Conservation (phyloP, 2,888 invertebrate genomes). For the Myopa testacea region DNA sequence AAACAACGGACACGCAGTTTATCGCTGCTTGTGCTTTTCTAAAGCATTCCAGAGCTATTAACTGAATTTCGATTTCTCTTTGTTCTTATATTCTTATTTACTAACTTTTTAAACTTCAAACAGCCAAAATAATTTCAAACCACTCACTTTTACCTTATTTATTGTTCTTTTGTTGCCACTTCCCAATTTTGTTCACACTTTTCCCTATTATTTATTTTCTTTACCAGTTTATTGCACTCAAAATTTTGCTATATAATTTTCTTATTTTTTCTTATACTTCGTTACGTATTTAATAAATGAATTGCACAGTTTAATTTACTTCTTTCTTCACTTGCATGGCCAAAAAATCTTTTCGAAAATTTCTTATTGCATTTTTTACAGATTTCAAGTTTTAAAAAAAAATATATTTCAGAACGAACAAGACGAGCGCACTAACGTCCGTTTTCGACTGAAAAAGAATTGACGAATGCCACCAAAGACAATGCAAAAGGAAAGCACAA, state of each 20-base stretch:
- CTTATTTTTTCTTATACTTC: not conserved
- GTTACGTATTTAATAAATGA: not conserved
- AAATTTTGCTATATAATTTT: slow-evolving; percentile 27
- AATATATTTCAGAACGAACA: slow-evolving; percentile 10
- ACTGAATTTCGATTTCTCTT: too few relatives aligned
- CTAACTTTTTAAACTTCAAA: too few relatives aligned
- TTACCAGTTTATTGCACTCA: slow-evolving; percentile 13
- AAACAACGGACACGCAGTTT: too few relatives aligned
- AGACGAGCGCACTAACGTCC: slow-evolving; percentile 41
- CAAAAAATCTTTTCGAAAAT: slow-evolving; percentile 10
- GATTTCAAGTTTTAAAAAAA: slow-evolving; percentile 17
- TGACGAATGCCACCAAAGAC: too few relatives aligned
- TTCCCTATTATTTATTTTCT: not conserved
- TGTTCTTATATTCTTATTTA: too few relatives aligned
- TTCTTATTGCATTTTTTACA: slow-evolving; percentile 28
- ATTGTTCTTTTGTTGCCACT: too few relatives aligned
- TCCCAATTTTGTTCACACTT: not conserved
- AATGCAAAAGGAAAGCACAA: too few relatives aligned
- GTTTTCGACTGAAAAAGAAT: slow-evolving; percentile 31
- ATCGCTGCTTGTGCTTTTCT: too few relatives aligned
- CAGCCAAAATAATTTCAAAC: not conserved
- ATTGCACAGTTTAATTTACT: slow-evolving; percentile 30
- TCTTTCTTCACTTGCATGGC: slow-evolving; percentile 4
- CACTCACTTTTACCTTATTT: not conserved
- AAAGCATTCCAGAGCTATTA: too few relatives aligned